These are phyloP conservation scores for Barypeithes pellucidus DNA, from an alignment of 2,888 invertebrate species.

Conservation along the genomic window DNA sequence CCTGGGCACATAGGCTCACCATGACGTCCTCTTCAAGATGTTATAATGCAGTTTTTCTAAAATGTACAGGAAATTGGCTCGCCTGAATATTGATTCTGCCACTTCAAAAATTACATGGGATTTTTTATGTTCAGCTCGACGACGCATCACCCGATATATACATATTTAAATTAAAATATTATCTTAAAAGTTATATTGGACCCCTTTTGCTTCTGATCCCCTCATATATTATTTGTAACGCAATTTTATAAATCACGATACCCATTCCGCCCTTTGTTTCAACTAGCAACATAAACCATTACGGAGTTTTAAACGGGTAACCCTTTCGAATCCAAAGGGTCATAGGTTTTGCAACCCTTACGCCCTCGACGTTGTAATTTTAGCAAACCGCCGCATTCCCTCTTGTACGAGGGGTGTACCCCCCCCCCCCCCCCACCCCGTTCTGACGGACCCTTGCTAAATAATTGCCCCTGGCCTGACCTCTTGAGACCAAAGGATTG, in stretches of 20 bases:
- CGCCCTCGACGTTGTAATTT: conserved; percentile 63
- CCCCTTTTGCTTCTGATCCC: too few species aligned
- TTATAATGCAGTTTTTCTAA: too few species aligned
- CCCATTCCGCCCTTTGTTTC: conserved; percentile 45
- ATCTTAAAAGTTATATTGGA: too few species aligned
- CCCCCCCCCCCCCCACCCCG: conserved; percentile 32
- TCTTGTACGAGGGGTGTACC: too few species aligned
- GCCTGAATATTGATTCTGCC: too few species aligned
- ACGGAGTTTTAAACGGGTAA: conserved; percentile 44
- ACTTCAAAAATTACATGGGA: too few species aligned
- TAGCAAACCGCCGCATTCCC: conserved; percentile 55
- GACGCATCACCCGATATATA: too few species aligned
- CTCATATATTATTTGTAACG: conserved; percentile 21
- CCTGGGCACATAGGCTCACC: too few species aligned
- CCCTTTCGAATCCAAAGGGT: conserved; percentile 52
- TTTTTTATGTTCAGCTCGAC: too few species aligned
- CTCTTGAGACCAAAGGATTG: conserved; percentile 66
- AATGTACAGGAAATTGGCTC: too few species aligned
- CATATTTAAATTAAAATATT: too few species aligned
- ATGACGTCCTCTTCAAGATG: too few species aligned
- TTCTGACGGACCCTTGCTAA: conserved; percentile 66
- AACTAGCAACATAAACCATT: conserved; percentile 52
- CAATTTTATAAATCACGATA: conserved; percentile 46
- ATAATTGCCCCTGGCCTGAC: conserved; percentile 69
- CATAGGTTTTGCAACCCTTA: conserved; percentile 61